Base-by-base conservation (phyloP, 2,113 vertebrate species). In the Rhodinocichla rosea region DNA sequence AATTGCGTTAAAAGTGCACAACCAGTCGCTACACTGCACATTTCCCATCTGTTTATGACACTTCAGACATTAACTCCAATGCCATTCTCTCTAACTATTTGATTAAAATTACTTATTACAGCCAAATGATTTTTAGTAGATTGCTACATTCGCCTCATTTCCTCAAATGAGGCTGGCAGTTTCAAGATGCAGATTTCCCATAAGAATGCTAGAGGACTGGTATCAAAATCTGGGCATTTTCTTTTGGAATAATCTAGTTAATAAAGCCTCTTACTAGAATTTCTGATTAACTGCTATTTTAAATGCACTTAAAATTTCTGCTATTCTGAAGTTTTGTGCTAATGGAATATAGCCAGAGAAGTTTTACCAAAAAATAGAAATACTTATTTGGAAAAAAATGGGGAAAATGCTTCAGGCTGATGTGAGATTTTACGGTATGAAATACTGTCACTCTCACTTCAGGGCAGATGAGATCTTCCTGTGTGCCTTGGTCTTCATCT, bases 21-120 rank as follows among this genome's bases (percentile, higher is more conserved):
- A 21, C 84, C 63, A 87, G 71, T 74, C 80, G 42, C 93, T 35
- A 44, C 44, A 8, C 65, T 56, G 27, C 83, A 50, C 91, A 91
- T 93, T 96, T 47, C 78, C 90, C 79, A 88, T 94, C 91, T 93
- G 87, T 78, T 83, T 40, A 49, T 79, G 86, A 74, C 32, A 69
- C 79, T 85, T 79, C 45, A 80, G 79, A 90, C 92, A 91, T 94
- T 56, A 78, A 89, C 90, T 95, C 70, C 80, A 60, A 13, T 89
- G 86, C 71, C 55, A 83, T 96, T 96, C 59, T 94, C 60, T 81
- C 79, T 87, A 83, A 92, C 65, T 95, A 33, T 92, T 97, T 91
- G 91, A 93, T 96, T 96, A 95, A 96, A 97, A 97, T 91, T 78
- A 96, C 91, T 87, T 90, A 83, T 74, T 94, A 47, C 37, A 88